Conservation (phyloP, 2,113 vertebrate genomes). For the Progne subis region DNA sequence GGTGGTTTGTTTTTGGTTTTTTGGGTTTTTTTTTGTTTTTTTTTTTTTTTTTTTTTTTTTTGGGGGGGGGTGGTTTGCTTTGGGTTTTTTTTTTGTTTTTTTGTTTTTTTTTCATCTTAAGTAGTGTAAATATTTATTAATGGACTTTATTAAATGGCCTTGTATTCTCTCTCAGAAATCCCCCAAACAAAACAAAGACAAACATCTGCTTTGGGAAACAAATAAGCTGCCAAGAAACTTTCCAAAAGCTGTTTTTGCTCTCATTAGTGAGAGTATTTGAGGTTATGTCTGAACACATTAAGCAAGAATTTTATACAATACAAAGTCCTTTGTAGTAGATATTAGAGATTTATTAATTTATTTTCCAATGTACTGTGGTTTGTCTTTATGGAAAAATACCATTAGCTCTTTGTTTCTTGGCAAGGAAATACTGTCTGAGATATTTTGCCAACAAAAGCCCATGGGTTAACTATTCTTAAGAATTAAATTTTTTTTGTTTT, state of each 20-base stretch:
- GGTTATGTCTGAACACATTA: background rate
- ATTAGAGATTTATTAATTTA: conserved; percentile 19
- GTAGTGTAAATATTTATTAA: background rate
- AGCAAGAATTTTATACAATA: background rate
- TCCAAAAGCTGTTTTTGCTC: background rate
- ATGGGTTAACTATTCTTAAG: too few species aligned
- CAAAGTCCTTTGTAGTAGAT: background rate
- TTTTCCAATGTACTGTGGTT: background rate
- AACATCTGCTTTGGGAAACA: background rate
- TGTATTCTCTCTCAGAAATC: background rate
- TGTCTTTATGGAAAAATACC: background rate
- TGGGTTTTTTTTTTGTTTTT: too few species aligned
- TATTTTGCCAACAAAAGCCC: background rate
- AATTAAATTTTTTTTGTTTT: too few species aligned
- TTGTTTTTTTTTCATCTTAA: background rate
- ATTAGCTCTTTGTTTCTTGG: background rate
- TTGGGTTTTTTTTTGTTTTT: background rate
- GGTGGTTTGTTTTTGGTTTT: background rate
- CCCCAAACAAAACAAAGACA: background rate
- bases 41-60: background rate
- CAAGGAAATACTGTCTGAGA: background rate
- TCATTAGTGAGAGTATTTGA: background rate
- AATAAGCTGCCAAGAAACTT: background rate
- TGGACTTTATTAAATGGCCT: background rate
- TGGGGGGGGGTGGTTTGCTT: too few species aligned